These are phyloP conservation scores for Sprattus sprattus DNA, from an alignment of 2,113 vertebrate species.

Conservation along the genomic window DNA sequence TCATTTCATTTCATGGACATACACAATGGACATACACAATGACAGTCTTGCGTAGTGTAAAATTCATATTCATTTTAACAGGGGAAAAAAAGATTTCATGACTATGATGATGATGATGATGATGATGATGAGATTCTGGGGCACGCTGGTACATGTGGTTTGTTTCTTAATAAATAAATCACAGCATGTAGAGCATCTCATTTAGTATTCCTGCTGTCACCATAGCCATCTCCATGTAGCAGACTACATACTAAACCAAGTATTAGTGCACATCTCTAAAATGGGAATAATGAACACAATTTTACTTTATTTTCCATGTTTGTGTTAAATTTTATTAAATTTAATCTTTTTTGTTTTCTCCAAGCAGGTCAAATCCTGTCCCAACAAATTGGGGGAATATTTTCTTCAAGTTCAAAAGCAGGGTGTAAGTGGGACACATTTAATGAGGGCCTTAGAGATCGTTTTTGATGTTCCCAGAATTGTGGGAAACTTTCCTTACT, in stretches of 20 bases:
- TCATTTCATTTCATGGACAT: not conserved
- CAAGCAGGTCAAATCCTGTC: slow-evolving; percentile 28
- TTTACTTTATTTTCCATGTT: not conserved
- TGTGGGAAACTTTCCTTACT: slow-evolving; percentile 52
- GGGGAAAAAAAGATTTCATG: not conserved
- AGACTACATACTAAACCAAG: not conserved
- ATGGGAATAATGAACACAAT: slow-evolving; percentile 9
- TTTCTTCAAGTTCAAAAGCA: slow-evolving; percentile 40
- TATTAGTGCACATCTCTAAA: not conserved
- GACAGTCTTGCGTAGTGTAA: not conserved
- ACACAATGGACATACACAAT: not conserved
- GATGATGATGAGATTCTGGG: not conserved
- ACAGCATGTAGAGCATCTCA: not conserved
- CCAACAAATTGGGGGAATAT: slow-evolving; percentile 41
- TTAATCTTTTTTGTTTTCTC: slow-evolving; percentile 32
- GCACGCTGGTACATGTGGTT: not conserved
- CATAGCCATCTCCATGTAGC: not conserved
- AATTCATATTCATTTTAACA: not conserved
- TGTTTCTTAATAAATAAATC: not conserved
- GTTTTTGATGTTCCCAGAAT: slow-evolving; percentile 61
- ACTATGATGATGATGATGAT: not conserved
- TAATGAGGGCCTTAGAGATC: slow-evolving; percentile 67
- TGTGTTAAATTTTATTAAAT: slow-evolving; percentile 19
- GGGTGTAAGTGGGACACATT: slow-evolving; percentile 42
- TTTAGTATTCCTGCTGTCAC: not conserved